Evolutionary conservation across 2,113 vertebrate genomes (phyloP), one percentile per base, ranked within the genome.

Genomic region (Cheirogaleus medius): DNA sequence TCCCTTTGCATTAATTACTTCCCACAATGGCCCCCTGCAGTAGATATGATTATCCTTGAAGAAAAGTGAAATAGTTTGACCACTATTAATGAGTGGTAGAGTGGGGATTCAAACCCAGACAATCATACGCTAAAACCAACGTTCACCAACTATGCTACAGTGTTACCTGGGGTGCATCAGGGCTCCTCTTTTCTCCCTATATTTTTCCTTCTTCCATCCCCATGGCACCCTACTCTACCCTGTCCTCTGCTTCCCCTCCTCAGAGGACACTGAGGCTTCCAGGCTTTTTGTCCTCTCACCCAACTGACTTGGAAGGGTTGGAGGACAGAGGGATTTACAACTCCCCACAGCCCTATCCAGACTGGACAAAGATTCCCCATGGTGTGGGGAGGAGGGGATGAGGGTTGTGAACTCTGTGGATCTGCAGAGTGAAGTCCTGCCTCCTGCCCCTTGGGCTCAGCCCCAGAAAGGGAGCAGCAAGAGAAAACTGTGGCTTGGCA

Each of bases 201-300:
- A 1, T 25, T 64, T 81, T 64, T 32, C 52, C 25, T n/a, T 56
- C 66, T 49, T 32, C 5, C 18, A 12, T 32, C 44, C n/a, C 23
- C 0, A 25, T 32, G 0, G 0, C 4, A 10, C 10, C n/a, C 54
- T 37, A 2, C 12, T 42, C 37, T 42, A 29, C 27, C 5, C 44
- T 44, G 64, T 1, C 1, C 37, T 12, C 8, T 52, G n/a, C 6
- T 66, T 77, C 21, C 68, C 78, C 14, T 8, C 13, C 3, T 60
- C 12, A 27, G 23, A 52, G 21, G 60, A 71, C 7, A 17, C 9
- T 60, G 32, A 9, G 17, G 18, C 54, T 60, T 91, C 8, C 1
- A 3, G n/a, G 60, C 37, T 27, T 64, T 71, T 64, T 60, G 10
- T 78, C 56, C 42, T 76, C 37, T 14, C n/a, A 34, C 42, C 42